These are phyloP conservation scores for Pammene aurita DNA, from an alignment of 2,888 invertebrate species.

Conservation along the genomic window DNA sequence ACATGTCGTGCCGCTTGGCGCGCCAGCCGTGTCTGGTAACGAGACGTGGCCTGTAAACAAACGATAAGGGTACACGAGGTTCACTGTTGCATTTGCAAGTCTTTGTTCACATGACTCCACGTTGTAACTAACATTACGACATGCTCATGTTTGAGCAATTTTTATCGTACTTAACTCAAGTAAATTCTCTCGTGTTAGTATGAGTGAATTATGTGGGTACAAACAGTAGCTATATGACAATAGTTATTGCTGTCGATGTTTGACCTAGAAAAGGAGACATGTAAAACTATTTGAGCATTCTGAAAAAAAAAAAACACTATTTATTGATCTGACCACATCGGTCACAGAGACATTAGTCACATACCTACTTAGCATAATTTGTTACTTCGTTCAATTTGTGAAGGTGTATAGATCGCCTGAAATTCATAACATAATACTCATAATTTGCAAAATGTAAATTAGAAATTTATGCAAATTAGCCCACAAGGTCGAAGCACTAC, in stretches of 20 bases:
- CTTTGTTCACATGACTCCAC: conserved; percentile 67
- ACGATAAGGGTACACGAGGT: conserved; percentile 57
- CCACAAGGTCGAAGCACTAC: background rate
- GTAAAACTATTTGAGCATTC: background rate
- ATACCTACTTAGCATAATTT: background rate
- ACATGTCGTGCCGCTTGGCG: conserved; percentile 72
- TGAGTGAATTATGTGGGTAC: background rate
- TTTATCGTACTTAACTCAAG: conserved; percentile 59
- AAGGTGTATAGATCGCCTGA: background rate
- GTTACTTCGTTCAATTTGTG: background rate
- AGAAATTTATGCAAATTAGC: conserved; percentile 25
- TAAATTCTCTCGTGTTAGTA: conserved; percentile 46
- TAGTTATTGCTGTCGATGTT: background rate
- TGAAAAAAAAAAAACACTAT: too few relatives aligned
- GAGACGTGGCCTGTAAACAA: conserved; percentile 66
- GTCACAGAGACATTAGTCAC: background rate
- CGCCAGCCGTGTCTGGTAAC: conserved; percentile 59
- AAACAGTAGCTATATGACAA: background rate
- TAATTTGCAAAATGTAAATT: conserved; percentile 15
- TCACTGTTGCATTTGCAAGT: conserved; percentile 54
- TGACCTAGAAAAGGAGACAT: background rate
- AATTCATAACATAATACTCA: background rate
- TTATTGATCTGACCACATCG: conserved; percentile 6
- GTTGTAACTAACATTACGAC: conserved; percentile 57
- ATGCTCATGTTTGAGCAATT: conserved; percentile 56